Conservation (phyloP, 2,113 vertebrate species). For the Quiscalus mexicanus region DNA sequence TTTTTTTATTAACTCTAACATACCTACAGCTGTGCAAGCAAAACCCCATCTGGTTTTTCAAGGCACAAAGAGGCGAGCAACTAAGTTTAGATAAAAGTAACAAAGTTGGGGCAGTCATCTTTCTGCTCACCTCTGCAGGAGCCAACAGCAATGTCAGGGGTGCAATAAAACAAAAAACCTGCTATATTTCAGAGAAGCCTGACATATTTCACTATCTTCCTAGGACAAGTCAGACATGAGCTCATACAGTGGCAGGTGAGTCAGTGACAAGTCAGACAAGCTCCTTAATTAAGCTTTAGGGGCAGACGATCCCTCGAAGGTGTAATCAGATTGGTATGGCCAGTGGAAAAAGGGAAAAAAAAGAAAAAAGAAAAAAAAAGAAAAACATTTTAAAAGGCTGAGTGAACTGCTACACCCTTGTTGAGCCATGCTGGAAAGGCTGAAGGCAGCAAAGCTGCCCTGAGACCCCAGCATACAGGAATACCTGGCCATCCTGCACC, state of each 20-base stretch:
- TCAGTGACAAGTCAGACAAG: conserved; percentile 68
- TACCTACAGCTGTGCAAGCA: conserved; percentile 62
- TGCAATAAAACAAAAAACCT: conserved; percentile 23
- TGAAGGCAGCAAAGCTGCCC: not conserved
- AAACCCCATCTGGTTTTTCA: conserved; percentile 27
- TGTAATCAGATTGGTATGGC: conserved; percentile 44
- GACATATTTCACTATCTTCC: conserved; percentile 41
- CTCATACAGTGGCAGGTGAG: conserved; percentile 73
- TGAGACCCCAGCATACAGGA: not conserved
- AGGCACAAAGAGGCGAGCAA: not conserved
- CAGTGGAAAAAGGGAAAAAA: not conserved
- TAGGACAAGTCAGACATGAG: conserved; percentile 70
- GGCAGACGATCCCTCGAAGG: conserved; percentile 41
- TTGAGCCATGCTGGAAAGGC: not conserved
- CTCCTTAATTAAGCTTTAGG: conserved; percentile 46
- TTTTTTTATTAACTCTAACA: conserved; percentile 62
- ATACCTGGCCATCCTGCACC: not conserved
- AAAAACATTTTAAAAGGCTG: not conserved
- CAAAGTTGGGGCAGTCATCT: not conserved
- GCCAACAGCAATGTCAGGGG: conserved; percentile 25
- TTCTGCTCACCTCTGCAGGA: not conserved
- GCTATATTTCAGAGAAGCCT: conserved; percentile 29
- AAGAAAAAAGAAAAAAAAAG: not conserved
- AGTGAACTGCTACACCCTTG: conserved; percentile 1
- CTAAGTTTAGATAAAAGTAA: conserved; percentile 43